Conservation (phyloP, 2,888 invertebrate genomes). For the Slavum lentiscoides region DNA sequence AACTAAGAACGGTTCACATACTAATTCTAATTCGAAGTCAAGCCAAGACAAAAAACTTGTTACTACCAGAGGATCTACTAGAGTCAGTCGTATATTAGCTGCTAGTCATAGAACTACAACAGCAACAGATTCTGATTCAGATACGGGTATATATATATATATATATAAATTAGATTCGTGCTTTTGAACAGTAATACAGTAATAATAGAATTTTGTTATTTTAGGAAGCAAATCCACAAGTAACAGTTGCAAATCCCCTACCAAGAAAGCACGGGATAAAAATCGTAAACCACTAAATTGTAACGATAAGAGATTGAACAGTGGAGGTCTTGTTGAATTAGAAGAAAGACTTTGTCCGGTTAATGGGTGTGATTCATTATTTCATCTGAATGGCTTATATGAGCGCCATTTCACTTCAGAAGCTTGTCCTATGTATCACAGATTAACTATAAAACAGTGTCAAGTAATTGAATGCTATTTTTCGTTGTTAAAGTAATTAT, state of each 20-base stretch:
- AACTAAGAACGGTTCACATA: constrained; percentile 41
- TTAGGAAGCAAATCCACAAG: constrained; percentile 61
- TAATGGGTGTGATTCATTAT: constrained; percentile 81
- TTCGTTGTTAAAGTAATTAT: not conserved
- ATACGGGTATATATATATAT: constrained; percentile 55
- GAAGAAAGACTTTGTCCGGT: constrained; percentile 81
- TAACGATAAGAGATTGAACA: constrained; percentile 54
- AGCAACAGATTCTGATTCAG: constrained; percentile 58
- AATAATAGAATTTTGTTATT: constrained; percentile 36
- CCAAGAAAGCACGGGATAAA: constrained; percentile 62
- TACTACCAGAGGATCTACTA: constrained; percentile 52
- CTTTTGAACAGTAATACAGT: not conserved
- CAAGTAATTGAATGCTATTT: constrained; percentile 61
- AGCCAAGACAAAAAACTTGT: constrained; percentile 48
- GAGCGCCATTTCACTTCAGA: constrained; percentile 85
- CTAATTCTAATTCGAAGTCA: constrained; percentile 32
- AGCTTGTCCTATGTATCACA: constrained; percentile 91
- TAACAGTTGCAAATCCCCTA: constrained; percentile 58
- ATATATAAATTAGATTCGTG: not conserved
- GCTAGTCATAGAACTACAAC: constrained; percentile 55
- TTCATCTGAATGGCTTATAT: constrained; percentile 81
- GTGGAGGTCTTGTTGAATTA: constrained; percentile 53
- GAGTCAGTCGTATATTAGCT: constrained; percentile 54
- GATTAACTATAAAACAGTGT: constrained; percentile 75
- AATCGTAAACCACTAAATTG: constrained; percentile 54